These are phyloP conservation scores for Berghia stephanieae DNA, from an alignment of 1,140 invertebrate species.

Conservation along the genomic window DNA sequence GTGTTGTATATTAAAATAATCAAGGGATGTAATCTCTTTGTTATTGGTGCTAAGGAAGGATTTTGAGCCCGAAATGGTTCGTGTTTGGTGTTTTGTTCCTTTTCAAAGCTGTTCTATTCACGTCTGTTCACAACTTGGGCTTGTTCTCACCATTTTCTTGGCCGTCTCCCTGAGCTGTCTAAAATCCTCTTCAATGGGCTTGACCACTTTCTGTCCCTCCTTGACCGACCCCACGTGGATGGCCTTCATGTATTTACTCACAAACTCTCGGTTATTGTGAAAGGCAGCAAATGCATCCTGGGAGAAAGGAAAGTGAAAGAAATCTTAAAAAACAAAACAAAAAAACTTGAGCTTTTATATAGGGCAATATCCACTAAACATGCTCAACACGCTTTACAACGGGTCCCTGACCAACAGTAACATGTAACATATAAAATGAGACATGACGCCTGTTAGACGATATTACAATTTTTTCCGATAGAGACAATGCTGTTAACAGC, in stretches of 20 bases:
- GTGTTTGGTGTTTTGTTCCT: too few relatives aligned
- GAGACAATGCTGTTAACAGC: too few relatives aligned
- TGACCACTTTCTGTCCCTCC: constrained; percentile 27
- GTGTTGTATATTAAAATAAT: too few relatives aligned
- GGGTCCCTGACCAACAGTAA: too few relatives aligned
- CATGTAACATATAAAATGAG: too few relatives aligned
- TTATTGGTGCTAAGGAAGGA: too few relatives aligned
- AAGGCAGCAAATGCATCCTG: constrained; percentile 65
- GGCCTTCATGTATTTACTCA: constrained; percentile 61
- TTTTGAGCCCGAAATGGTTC: too few relatives aligned
- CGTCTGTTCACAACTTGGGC: too few relatives aligned
- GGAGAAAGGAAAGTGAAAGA: neutral
- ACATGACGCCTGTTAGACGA: too few relatives aligned
- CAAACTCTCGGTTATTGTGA: constrained; percentile 55
- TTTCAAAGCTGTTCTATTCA: too few relatives aligned
- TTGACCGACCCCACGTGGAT: constrained; percentile 55
- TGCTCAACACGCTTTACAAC: neutral
- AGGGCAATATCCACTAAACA: neutral
- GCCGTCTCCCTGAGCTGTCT: constrained; percentile 55
- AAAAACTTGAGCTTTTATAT: neutral
- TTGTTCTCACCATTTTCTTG: constrained; percentile 60
- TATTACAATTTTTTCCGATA: too few relatives aligned
- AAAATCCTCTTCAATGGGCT: constrained; percentile 56
- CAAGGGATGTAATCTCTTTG: too few relatives aligned
- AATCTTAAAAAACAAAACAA: neutral